These are phyloP conservation scores for Dicroscelio sp. DNA, from an alignment of 2,888 invertebrate genomes.

Conservation along the genomic window DNA sequence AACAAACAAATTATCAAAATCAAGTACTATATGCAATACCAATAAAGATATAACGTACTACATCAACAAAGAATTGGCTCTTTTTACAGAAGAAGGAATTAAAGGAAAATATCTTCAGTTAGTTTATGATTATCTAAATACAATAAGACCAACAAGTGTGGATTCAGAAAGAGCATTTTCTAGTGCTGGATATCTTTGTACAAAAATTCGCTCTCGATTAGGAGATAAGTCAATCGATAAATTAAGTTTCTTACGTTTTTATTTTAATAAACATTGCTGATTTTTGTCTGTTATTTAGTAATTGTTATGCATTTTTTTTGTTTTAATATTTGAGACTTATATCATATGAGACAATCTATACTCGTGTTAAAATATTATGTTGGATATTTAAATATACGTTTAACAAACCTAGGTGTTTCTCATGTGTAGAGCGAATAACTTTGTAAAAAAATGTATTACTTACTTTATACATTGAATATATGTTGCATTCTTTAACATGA, in stretches of 20 bases:
- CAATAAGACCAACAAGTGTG: conserved; percentile 48
- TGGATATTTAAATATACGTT: conserved; percentile 14
- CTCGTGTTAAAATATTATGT: conserved; percentile 24
- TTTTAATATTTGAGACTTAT: no score
- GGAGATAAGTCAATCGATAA: conserved; percentile 24
- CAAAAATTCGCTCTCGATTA: conserved; percentile 47
- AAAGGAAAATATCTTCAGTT: conserved; percentile 48
- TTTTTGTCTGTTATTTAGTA: conserved; percentile 16
- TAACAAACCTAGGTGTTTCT: neutral
- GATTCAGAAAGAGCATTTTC: conserved; percentile 53
- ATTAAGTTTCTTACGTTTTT: conserved; percentile 39
- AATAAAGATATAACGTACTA: conserved; percentile 6
- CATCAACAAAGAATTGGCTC: conserved; percentile 17
- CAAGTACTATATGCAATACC: neutral
- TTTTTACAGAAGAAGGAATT: conserved; percentile 41
- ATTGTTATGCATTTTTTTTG: conserved; percentile 25
- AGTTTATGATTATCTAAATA: conserved; percentile 43
- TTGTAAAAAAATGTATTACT: conserved; percentile 44
- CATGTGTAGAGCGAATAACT: conserved; percentile 5
- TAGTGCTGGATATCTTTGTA: conserved; percentile 41
- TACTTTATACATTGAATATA: conserved; percentile 17
- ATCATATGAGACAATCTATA: no score
- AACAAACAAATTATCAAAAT: conserved; percentile 19
- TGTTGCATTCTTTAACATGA: neutral
- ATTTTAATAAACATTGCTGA: conserved; percentile 32